phyloP scores from a whole-genome alignment of 1,140 invertebrate species.

The Gryon sp. region DNA sequence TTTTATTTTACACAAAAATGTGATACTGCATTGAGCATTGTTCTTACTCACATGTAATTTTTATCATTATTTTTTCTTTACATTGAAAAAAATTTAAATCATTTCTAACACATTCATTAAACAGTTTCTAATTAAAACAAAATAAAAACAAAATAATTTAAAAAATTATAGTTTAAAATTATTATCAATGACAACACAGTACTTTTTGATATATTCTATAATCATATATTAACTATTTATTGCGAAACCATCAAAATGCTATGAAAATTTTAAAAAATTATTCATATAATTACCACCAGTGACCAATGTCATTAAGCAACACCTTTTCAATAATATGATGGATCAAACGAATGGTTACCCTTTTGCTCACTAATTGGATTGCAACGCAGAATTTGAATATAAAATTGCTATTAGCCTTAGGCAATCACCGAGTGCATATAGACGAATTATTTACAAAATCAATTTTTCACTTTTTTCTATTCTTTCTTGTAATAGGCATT shows the following conservation, averaged over 20 bases:
- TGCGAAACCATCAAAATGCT: too few species aligned
- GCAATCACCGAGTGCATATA: constrained; percentile 50
- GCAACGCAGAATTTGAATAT: constrained; percentile 75
- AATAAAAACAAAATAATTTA: too few species aligned
- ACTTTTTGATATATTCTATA: too few species aligned
- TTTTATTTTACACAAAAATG: constrained; percentile 44
- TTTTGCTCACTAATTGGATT: constrained; percentile 77
- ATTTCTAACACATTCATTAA: too few species aligned
- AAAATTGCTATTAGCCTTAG: constrained; percentile 67
- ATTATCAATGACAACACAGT: too few species aligned
- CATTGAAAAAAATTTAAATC: too few species aligned
- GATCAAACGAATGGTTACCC: constrained; percentile 77
- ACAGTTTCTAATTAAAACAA: too few species aligned
- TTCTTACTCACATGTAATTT: too few species aligned
- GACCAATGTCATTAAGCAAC: constrained; percentile 51
- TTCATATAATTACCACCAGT: constrained; percentile 74
- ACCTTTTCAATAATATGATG: constrained; percentile 56
- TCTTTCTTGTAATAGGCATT: constrained; percentile 17
- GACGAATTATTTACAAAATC: constrained; percentile 51
- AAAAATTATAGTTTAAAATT: too few species aligned
- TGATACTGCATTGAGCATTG: too few species aligned
- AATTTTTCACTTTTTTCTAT: constrained; percentile 27
- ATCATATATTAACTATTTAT: too few species aligned
- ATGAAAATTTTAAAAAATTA: constrained; percentile 70
- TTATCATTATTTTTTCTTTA: too few species aligned